These are phyloP conservation scores for Crotophaga sulcirostris DNA, from an alignment of 2,113 vertebrate genomes.

Conservation along the genomic window DNA sequence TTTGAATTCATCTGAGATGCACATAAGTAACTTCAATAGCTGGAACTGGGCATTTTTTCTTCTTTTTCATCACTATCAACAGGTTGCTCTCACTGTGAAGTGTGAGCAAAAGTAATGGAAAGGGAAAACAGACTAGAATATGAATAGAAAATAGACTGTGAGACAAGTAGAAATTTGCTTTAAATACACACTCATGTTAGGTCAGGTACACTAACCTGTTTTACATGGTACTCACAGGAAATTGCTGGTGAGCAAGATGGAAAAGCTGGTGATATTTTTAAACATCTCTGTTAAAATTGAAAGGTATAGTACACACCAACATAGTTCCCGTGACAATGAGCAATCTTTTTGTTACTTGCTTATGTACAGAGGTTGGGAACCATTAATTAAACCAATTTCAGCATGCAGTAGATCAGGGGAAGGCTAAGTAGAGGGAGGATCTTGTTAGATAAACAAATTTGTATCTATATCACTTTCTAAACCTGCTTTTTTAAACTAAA, in stretches of 20 bases:
- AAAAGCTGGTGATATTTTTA: neutral
- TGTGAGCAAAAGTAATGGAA: constrained; percentile 2
- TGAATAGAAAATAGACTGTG: neutral
- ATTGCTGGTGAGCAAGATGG: neutral
- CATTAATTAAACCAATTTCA: neutral
- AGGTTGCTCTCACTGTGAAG: neutral
- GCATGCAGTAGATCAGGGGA: neutral
- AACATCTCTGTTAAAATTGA: neutral
- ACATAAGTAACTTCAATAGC: neutral
- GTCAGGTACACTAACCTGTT: neutral
- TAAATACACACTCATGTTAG: neutral
- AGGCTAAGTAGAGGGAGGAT: neutral
- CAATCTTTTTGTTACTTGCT: neutral
- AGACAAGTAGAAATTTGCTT: neutral
- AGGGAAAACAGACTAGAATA: neutral
- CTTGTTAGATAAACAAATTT: neutral
- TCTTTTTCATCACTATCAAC: neutral
- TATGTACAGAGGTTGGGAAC: neutral
- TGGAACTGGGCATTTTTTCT: neutral
- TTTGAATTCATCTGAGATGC: neutral
- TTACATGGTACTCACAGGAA: neutral
- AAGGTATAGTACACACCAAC: neutral
- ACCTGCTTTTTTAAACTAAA: constrained; percentile 19
- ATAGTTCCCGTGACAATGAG: neutral
- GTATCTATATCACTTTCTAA: neutral